Evolutionary conservation across 1,140 invertebrate species (phyloP).

Genomic region (Mamestra configurata): DNA sequence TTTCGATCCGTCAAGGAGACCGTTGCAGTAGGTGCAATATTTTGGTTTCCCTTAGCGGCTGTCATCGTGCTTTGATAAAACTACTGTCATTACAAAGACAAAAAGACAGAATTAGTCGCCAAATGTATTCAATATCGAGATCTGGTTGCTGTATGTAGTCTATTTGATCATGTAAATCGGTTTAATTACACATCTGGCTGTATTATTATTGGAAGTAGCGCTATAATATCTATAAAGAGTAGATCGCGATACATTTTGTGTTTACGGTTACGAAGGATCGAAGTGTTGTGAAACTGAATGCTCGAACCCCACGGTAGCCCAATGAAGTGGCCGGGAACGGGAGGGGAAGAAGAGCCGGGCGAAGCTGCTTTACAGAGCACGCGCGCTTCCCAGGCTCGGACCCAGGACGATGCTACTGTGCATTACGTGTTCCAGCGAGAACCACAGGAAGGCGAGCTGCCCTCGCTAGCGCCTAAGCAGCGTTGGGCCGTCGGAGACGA

Average conservation of each 20-base stretch:
- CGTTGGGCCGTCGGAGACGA: slow-evolving; percentile 95
- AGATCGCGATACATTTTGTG: slow-evolving; percentile 70
- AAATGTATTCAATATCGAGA: slow-evolving; percentile 74
- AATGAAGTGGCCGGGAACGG: slow-evolving; percentile 88
- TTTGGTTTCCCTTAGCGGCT: slow-evolving; percentile 84
- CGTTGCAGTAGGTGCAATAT: slow-evolving; percentile 81
- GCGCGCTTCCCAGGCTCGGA: slow-evolving; percentile 86
- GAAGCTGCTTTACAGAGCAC: slow-evolving; percentile 82
- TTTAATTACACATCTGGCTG: slow-evolving; percentile 64
- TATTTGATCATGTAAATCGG: slow-evolving; percentile 77
- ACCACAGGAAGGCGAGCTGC: slow-evolving; percentile 92
- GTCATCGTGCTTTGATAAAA: slow-evolving; percentile 84
- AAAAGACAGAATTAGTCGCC: slow-evolving; percentile 77
- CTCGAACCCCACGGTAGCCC: slow-evolving; percentile 87
- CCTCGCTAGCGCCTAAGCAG: slow-evolving; percentile 90
- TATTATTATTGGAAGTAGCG: slow-evolving; percentile 66
- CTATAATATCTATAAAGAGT: slow-evolving; percentile 63
- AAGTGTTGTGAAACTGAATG: slow-evolving; percentile 86
- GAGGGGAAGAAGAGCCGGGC: slow-evolving; percentile 85
- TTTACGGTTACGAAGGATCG: slow-evolving; percentile 74
- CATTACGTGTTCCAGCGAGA: slow-evolving; percentile 95
- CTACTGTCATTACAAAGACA: slow-evolving; percentile 85
- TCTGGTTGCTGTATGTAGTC: slow-evolving; percentile 64
- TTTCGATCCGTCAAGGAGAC: slow-evolving; percentile 77
- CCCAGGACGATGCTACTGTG: slow-evolving; percentile 95